A percentile compares a stretch with the other conserved stretches of the same genome.
phyloP scores from a whole-genome alignment of 2,797 vertebrate species.

The Harpagifer antarcticus region DNA sequence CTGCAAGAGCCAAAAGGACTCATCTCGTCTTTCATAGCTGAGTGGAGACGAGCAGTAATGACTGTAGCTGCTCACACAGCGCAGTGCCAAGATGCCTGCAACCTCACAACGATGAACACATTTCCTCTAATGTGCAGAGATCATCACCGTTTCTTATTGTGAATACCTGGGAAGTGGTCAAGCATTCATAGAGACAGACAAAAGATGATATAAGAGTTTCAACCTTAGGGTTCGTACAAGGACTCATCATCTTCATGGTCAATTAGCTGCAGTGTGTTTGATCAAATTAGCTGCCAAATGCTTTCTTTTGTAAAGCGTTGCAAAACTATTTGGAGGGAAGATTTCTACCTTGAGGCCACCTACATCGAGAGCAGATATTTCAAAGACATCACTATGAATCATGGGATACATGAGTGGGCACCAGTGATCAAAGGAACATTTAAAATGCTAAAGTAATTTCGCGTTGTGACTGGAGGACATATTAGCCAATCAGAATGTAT shows the following conservation, averaged over 20 bases:
- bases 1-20: constrained; percentile 50
- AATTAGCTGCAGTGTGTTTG: constrained; percentile 51
- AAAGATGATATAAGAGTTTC: constrained; percentile 5
- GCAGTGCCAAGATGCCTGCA: constrained; percentile 35
- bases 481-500: not conserved
- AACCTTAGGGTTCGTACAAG: not conserved
- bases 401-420: constrained; percentile 32
- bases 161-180: constrained; percentile 27
- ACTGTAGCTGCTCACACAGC: constrained; percentile 48
- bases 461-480: not conserved
- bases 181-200: constrained; percentile 6
- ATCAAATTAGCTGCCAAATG: constrained; percentile 44
- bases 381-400: constrained; percentile 44
- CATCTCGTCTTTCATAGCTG: constrained; percentile 62
- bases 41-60: constrained; percentile 60
- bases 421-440: constrained; percentile 41
- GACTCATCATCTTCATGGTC: constrained; percentile 33
- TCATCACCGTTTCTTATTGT: constrained; percentile 21
- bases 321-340: constrained; percentile 29
- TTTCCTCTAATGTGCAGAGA: constrained; percentile 20
- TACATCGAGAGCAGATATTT: constrained; percentile 39
- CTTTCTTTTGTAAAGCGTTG: constrained; percentile 40
- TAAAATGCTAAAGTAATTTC: not conserved
- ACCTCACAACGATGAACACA: constrained; percentile 26
- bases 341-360: constrained; percentile 48